A percentile compares a stretch with the other conserved stretches of the same genome.
Conservation (phyloP, 2,113 vertebrate species). For the Corythoichthys intestinalis region DNA sequence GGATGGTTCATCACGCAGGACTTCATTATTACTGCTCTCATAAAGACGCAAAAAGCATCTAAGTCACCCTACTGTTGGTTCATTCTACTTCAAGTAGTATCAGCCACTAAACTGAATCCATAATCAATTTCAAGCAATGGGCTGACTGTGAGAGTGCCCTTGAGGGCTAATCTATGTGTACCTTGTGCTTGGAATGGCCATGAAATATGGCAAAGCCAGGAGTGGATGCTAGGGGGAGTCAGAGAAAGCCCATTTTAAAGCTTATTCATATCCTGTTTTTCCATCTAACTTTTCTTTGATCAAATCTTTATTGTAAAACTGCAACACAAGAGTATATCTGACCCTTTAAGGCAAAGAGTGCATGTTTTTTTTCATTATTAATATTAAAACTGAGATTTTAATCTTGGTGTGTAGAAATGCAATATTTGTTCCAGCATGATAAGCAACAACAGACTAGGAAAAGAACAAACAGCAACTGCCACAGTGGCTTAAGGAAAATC, state of each 20-base stretch:
- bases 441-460: not conserved
- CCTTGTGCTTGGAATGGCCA: slow-evolving; percentile 29
- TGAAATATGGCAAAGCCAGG: slow-evolving; percentile 18
- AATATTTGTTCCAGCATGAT: slow-evolving; percentile 1
- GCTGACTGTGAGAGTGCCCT: slow-evolving; percentile 38
- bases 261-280: slow-evolving; percentile 36
- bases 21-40: too few relatives aligned
- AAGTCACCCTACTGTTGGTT: slow-evolving; percentile 24
- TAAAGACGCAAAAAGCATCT: not conserved
- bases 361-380: not conserved
- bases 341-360: not conserved
- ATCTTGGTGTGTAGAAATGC: not conserved
- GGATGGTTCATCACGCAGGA: too few relatives aligned
- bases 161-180: slow-evolving; percentile 54
- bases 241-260: not conserved
- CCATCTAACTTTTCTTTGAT: not conserved
- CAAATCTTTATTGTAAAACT: not conserved
- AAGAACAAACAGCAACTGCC: too few relatives aligned
- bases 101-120: slow-evolving; percentile 36
- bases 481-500: too few relatives aligned
- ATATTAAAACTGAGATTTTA: not conserved
- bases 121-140: slow-evolving; percentile 41
- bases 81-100: slow-evolving; percentile 7
- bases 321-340: not conserved
- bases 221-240: slow-evolving; percentile 12